phyloP scores from a whole-genome alignment of 2,113 vertebrate species.

The Athene cunicularia region DNA sequence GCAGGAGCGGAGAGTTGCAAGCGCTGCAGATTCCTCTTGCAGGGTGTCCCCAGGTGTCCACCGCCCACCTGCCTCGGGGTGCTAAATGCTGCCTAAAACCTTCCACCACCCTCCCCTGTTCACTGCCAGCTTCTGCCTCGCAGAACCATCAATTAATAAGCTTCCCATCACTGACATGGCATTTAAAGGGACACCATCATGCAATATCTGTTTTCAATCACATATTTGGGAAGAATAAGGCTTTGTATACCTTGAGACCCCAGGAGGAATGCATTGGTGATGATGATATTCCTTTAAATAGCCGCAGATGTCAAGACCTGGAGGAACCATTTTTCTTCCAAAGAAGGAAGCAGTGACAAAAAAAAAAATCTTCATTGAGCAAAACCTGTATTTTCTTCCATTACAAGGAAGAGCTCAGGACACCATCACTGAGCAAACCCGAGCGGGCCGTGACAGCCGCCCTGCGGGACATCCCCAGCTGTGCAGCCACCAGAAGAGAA shows the following conservation, averaged over 20 bases:
- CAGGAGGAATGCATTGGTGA: neutral
- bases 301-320: conserved; percentile 28
- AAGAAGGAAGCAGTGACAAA: neutral
- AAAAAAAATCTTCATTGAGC: neutral
- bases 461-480: accelerated
- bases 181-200: neutral
- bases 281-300: conserved; percentile 27
- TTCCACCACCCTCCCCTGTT: neutral
- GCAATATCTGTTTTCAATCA: neutral
- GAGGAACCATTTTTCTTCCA: neutral
- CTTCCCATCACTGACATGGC: neutral
- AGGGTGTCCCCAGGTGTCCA: neutral
- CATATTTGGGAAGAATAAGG: neutral
- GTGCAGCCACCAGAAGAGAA: neutral
- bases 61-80: neutral
- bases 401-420: neutral
- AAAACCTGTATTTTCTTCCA: neutral
- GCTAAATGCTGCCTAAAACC: neutral
- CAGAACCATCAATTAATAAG: neutral
- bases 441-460: accelerated
- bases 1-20: neutral
- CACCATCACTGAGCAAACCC: neutral
- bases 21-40: neutral
- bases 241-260: neutral
- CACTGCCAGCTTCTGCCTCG: neutral